phyloP scores from a whole-genome alignment of 2,888 invertebrate species.

The Acheta domesticus region DNA sequence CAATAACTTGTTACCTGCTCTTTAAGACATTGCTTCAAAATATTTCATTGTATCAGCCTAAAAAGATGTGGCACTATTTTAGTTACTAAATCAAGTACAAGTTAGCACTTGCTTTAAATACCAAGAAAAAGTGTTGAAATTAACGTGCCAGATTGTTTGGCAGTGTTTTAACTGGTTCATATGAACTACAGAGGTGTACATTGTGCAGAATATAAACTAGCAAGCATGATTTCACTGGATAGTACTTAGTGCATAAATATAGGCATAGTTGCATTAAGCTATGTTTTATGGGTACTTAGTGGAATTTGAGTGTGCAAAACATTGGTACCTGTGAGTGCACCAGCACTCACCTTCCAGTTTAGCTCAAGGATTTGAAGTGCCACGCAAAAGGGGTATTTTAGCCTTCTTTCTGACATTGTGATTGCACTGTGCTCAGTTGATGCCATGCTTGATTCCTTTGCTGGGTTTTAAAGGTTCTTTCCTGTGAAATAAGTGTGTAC shows the following conservation, averaged over 20 bases:
- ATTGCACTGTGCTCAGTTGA: neutral
- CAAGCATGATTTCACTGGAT: neutral
- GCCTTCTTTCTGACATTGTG: neutral
- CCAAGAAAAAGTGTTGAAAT: no score
- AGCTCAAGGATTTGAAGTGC: slow-evolving; percentile 18
- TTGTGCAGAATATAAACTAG: no score
- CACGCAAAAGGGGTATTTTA: neutral
- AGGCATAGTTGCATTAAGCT: neutral
- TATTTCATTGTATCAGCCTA: no score
- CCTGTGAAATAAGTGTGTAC: neutral
- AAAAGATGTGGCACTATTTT: neutral
- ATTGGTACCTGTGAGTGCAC: neutral
- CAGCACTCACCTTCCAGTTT: neutral
- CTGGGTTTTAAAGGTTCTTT: neutral
- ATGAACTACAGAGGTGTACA: no score
- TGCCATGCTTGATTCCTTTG: neutral
- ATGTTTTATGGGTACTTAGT: neutral
- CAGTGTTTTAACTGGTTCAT: no score
- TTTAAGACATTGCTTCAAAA: no score
- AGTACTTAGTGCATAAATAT: neutral
- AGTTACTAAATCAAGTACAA: neutral
- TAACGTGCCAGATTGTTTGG: no score
- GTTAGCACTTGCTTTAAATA: neutral
- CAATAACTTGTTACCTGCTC: no score
- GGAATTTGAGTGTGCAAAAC: neutral